Evolutionary conservation across 2,797 vertebrate genomes (phyloP).

Genomic region (Spheniscus humboldti): DNA sequence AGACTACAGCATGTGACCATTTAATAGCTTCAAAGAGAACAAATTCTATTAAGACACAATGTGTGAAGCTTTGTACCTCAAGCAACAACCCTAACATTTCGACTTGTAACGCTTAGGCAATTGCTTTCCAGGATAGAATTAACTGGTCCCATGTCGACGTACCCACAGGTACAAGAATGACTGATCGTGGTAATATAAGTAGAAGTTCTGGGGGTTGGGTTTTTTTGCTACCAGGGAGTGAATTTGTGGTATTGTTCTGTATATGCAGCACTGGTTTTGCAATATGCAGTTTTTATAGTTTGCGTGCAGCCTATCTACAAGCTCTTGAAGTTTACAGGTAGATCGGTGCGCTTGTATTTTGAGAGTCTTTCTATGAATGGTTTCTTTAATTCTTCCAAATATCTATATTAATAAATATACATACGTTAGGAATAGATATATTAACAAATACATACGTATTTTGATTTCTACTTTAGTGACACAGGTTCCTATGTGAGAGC

Average conservation of each 20-base stretch:
- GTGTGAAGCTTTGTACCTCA: neutral
- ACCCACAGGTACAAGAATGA: neutral
- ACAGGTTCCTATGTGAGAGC: neutral
- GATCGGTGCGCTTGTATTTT: neutral
- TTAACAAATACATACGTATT: neutral
- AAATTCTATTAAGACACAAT: neutral
- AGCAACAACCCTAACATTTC: neutral
- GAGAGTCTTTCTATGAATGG: neutral
- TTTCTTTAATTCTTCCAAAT: neutral
- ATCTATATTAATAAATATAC: neutral
- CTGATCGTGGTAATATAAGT: accelerated
- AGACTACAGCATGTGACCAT: neutral
- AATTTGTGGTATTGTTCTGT: neutral
- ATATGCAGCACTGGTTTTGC: neutral
- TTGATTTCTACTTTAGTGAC: neutral
- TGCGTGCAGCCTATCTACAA: neutral
- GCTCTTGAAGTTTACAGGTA: neutral
- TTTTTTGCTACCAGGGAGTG: neutral
- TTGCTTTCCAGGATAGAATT: neutral
- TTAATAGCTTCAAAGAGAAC: neutral
- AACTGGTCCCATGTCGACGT: accelerated
- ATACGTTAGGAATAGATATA: neutral
- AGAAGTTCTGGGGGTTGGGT: neutral
- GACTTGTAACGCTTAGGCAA: neutral
- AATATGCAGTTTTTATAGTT: neutral